Evolutionary conservation across 1,140 invertebrate genomes (phyloP), one percentile per base, ranked within the genome.

Genomic region (Ridgeia piscesae): DNA sequence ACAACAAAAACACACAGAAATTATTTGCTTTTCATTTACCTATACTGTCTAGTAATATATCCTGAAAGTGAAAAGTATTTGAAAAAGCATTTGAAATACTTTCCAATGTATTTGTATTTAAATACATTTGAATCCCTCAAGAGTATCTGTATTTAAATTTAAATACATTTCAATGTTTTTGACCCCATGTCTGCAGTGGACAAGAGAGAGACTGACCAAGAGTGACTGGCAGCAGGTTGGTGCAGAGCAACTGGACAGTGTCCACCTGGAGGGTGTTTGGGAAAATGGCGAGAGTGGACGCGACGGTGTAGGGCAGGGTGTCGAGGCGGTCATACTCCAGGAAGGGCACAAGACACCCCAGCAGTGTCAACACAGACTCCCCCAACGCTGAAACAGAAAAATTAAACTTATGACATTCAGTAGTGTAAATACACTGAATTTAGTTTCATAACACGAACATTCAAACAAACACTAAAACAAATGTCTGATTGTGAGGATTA

Each of bases 301-400:
- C 98, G 90, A 99, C 98, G 93, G 99, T 96, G 95, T 99, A 99
- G 34, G 99, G 98, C 93, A 99, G 96, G 94, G 98, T 98, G 96
- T 99, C 99, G 94, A 99, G 98, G 94, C 98, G 97, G 95, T 99
- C 99, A 95, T 98, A 98, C 95, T 99, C 99, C 93, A 99, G 96
- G 96, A 99, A 99, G 33, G 99, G 99, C 93, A 99, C 97, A 92
- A 99, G 94, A 92, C 95, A 96, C 1, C 95, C 95, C 34, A 96
- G 92, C 6, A 96, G 95, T 94, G 95, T 95, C 89, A 95, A 92
- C 31, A 95, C 94, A 31, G 95, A 94, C 93, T 96, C 95, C 34
- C 95, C 99, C 96, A 99, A 98, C 92, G 97, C 99, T 99, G 95
- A 35, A 96, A 93, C 21, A 33, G 1, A 90, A 17, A 35, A 34